Evolutionary conservation across 2,113 vertebrate species (phyloP).

Genomic region (Cepphus grylle): DNA sequence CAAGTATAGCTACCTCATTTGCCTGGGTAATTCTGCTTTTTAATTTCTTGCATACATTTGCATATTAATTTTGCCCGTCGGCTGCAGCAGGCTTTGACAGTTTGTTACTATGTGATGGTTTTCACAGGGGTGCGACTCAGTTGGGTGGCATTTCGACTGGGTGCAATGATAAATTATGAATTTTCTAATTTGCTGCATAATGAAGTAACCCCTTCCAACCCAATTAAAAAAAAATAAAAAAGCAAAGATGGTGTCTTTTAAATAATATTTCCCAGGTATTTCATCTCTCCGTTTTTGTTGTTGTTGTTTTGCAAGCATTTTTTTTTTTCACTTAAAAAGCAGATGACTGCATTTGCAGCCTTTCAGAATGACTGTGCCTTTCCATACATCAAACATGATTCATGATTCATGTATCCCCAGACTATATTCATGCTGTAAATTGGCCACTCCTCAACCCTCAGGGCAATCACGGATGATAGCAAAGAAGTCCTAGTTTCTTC

Average conservation of each 20-base stretch:
- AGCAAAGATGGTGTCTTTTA: constrained; percentile 46
- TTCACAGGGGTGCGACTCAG: constrained; percentile 92
- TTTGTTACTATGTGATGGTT: constrained; percentile 92
- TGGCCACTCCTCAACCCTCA: constrained; percentile 46
- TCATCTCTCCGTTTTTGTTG: constrained; percentile 35
- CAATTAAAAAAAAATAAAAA: constrained; percentile 74
- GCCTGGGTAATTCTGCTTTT: constrained; percentile 99
- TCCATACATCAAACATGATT: constrained; percentile 42
- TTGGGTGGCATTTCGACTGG: constrained; percentile 98
- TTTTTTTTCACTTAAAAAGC: constrained; percentile 44
- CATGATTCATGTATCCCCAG: constrained; percentile 41
- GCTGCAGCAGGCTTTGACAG: constrained; percentile 97
- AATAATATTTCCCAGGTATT: constrained; percentile 56
- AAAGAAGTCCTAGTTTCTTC: constrained; percentile 32
- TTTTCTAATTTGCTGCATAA: constrained; percentile 98
- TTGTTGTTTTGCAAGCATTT: constrained; percentile 41
- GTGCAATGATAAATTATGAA: constrained; percentile 99
- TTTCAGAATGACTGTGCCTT: constrained; percentile 52
- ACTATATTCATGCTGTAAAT: constrained; percentile 46
- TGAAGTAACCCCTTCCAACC: constrained; percentile 93
- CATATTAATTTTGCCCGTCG: constrained; percentile 99
- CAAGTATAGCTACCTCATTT: constrained; percentile 99
- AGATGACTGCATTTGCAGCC: constrained; percentile 56
- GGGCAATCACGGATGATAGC: constrained; percentile 51
- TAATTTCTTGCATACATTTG: constrained; percentile 99